Evolutionary conservation across 1,140 invertebrate species (phyloP), one percentile per base, ranked within the genome.

Genomic region (Cepaea nemoralis): DNA sequence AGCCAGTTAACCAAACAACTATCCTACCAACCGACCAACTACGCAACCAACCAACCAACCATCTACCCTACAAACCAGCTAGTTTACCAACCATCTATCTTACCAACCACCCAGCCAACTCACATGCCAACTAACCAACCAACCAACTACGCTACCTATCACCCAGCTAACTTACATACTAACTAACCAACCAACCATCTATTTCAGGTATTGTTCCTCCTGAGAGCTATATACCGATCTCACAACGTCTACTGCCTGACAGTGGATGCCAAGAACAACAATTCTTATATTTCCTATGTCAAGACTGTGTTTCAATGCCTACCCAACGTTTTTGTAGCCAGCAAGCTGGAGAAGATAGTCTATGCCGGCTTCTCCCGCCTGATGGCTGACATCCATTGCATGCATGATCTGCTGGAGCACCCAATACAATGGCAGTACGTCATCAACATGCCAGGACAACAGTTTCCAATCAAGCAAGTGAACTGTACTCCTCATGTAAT

Each of bases 221-320:
- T 91, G 5, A 67, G 85, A 33, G 86, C 87, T 0, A 87, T 91
- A 37, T 91, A 91, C 67, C 80, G 86, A 37, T 88, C 89, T 1
- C 88, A 91, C 45, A 90, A 91, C 80, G 71, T 83, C 0, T 91
- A 90, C 81, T 91, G 90, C 83, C 80, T 91, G 39, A 89, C 90
- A 74, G 85, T 91, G 10, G 90, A 91, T 67, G 74, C 42, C 0
- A 87, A 88, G 69, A 55, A 5, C 2, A 24, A 19, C 6, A 8
- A 19, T 2, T 3, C 19, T 5, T 55, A 10, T 55, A 55, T 27
- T 5, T 3, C 3, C 1, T 3, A 22, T 63, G 22, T 74, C 14
- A 42, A 35, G 19, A 3, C 86, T 16, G 82, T 85, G 0, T 50
- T 77, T 0, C 31, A 42, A 1, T 90, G 89, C 83, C 85, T 89